Evolutionary conservation across 2,888 invertebrate genomes (phyloP).

Genomic region (Papilio elwesi): DNA sequence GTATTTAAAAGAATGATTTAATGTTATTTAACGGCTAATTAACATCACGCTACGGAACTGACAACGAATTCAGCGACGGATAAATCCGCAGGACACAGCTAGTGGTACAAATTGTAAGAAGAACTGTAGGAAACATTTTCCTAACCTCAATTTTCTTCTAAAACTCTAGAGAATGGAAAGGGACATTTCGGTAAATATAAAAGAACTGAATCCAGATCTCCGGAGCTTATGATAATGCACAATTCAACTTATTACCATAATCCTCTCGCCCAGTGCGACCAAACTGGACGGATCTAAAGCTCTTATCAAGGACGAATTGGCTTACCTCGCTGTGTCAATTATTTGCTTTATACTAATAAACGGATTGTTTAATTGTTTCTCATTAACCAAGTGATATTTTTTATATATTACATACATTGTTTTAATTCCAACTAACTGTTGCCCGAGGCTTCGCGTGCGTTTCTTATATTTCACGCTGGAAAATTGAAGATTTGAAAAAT

Average conservation of each 20-base stretch:
- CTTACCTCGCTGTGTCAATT: constrained; percentile 18
- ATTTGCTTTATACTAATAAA: constrained; percentile 19
- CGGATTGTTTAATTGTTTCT: not conserved
- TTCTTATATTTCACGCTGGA: too few species aligned
- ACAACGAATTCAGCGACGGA: too few species aligned
- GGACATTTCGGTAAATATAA: constrained; percentile 7
- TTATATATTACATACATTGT: not conserved
- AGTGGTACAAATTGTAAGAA: too few species aligned
- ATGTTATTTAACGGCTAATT: too few species aligned
- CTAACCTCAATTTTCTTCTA: not conserved
- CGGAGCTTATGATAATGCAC: constrained; percentile 29
- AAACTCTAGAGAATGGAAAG: constrained; percentile 4
- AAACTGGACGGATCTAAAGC: not conserved
- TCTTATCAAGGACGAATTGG: constrained; percentile 10
- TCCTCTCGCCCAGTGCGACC: constrained; percentile 16
- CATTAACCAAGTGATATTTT: constrained; percentile 5
- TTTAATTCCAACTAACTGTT: not conserved
- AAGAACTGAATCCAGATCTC: constrained; percentile 18
- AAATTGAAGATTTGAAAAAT: too few species aligned
- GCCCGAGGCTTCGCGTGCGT: too few species aligned
- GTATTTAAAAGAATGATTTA: too few species aligned
- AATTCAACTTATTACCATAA: constrained; percentile 30
- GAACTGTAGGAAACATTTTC: too few species aligned
- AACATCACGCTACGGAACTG: too few species aligned
- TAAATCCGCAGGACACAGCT: too few species aligned